Conservation (phyloP, 2,888 invertebrate species). For the Hirtodrosophila alboralis region DNA sequence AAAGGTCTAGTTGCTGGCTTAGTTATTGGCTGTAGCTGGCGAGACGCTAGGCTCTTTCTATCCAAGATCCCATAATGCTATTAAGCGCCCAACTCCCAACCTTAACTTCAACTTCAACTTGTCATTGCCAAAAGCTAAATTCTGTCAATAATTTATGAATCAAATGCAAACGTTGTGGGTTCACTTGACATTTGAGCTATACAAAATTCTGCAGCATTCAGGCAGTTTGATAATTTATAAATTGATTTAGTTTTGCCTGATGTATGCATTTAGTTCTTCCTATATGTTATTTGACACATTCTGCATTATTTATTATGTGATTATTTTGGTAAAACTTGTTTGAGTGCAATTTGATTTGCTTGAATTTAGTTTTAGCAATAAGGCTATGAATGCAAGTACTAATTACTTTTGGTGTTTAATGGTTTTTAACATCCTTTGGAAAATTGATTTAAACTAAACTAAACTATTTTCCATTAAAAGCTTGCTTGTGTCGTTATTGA, state of each 20-base stretch:
- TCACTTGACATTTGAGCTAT: slow-evolving; percentile 24
- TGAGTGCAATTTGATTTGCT: not conserved
- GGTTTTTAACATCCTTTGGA: not conserved
- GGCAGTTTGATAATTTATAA: slow-evolving; percentile 42
- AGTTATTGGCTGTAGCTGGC: slow-evolving; percentile 7
- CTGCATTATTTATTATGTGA: not conserved
- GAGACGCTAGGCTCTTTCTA: not conserved
- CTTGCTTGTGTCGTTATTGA: not conserved
- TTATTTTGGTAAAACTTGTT: not conserved
- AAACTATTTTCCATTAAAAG: no score
- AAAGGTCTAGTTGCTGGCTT: slow-evolving; percentile 13
- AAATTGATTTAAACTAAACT: no score
- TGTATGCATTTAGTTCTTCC: slow-evolving; percentile 12
- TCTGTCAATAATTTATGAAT: slow-evolving; percentile 43
- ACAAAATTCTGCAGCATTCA: slow-evolving; percentile 16
- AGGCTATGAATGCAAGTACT: not conserved
- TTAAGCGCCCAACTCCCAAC: slow-evolving; percentile 1
- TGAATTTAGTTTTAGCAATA: no score
- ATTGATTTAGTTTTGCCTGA: slow-evolving; percentile 39
- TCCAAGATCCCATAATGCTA: slow-evolving; percentile 1
- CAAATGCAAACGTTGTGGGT: not conserved
- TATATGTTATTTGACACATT: not conserved
- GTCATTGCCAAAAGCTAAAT: not conserved
- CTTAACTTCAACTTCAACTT: no score
- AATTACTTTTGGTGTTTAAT: not conserved